Evolutionary conservation across 2,113 vertebrate species (phyloP), one percentile per base, ranked within the genome.

Genomic region (Corapipo altera): DNA sequence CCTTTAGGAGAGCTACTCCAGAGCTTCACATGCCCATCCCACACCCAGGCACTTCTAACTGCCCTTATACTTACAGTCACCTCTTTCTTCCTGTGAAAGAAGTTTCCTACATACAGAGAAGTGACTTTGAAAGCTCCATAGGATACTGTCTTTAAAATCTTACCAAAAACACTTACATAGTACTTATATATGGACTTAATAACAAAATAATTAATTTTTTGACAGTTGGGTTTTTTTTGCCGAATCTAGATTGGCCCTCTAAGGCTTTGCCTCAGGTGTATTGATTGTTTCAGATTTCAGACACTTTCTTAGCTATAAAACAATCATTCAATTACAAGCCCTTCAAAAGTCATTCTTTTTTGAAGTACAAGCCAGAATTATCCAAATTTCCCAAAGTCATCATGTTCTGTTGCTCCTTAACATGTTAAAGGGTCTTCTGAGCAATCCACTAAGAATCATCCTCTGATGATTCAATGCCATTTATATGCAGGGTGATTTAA

Each of bases 91-190:
- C 24, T 18, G 5, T 41, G 15, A 43, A 67, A 41, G 0, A 27
- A 46, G 4, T 75, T 59, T 72, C 5, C 6, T 44, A 15, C 5
- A 32, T 20, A 70, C 0, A 52, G 37, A 89, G 9, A 52, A 51
- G 4, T 21, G 51, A n/a, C 11, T 41, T 84, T 14, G 54, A 73
- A 70, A 57, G 1, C 6, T 59, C 26, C 5, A 17, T 2, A 35
- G 8, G 11, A 24, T 3, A 7, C 4, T 15, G 28, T 20, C 15
- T 30, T 39, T 11, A 24, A 44, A 44, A 43, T 2, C 20, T 17
- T 4, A 3, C 7, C 4, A 15, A 16, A 19, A 55, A 30, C 5
- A n/a, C 15, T 74, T 15, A 48, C 0, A 0, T 4, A 33, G 3
- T 32, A 5, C 57, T 52, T 70, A 33, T 17, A 24, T 5, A 15